phyloP scores from a whole-genome alignment of 2,888 invertebrate species.

The Hydropsyche betteni region DNA sequence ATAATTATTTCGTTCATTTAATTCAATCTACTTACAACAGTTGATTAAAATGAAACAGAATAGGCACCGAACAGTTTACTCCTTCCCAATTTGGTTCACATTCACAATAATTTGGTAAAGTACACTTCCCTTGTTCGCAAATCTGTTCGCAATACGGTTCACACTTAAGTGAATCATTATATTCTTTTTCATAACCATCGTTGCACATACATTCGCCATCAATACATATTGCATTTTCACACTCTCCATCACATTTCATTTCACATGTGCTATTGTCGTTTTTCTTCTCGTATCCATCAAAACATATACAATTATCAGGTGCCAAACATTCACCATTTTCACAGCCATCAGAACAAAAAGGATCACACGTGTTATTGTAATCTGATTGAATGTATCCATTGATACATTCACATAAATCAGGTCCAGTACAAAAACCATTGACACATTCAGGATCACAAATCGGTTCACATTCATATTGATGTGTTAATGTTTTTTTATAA shows the following conservation, averaged over 20 bases:
- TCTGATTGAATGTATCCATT: constrained; percentile 44
- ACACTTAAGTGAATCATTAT: constrained; percentile 54
- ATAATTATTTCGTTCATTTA: too few species aligned
- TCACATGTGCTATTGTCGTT: constrained; percentile 21
- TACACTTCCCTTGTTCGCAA: constrained; percentile 12
- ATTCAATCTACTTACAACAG: too few species aligned
- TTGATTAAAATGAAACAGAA: too few species aligned
- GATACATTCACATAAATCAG: constrained; percentile 50
- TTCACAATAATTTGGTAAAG: neutral
- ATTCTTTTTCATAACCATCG: constrained; percentile 56
- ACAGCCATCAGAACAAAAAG: neutral
- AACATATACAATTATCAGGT: constrained; percentile 62
- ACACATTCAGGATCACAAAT: constrained; percentile 1
- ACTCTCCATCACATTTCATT: constrained; percentile 31
- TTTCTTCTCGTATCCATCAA: neutral
- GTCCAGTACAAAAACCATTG: constrained; percentile 7
- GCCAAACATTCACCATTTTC: constrained; percentile 54
- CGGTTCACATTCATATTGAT: constrained; percentile 19
- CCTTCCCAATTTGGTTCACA: constrained; percentile 27
- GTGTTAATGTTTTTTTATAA: constrained; percentile 55
- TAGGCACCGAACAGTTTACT: neutral
- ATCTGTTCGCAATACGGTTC: constrained; percentile 50
- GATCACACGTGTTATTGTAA: neutral
- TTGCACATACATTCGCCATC: constrained; percentile 48
- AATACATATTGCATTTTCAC: constrained; percentile 35